A percentile compares a stretch with the other conserved stretches of the same genome.
phyloP scores from a whole-genome alignment of 2,113 vertebrate species.

The Takifugu flavidus region DNA sequence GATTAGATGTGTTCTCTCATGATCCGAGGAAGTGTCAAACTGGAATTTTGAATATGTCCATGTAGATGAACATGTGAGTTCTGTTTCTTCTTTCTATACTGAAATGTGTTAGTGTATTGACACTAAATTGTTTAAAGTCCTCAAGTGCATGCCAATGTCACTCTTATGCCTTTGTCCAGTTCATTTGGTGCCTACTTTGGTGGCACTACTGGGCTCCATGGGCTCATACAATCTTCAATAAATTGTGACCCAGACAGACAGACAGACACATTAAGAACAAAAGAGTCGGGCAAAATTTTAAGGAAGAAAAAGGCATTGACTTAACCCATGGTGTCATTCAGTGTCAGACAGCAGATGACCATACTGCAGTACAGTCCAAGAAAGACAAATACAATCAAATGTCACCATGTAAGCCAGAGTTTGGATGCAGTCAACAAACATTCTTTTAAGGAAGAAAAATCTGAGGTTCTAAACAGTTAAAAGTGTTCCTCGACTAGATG shows the following conservation, averaged over 20 bases:
- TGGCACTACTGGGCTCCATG: too few relatives aligned
- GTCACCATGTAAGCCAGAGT: slow-evolving; percentile 37
- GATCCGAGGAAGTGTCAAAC: too few relatives aligned
- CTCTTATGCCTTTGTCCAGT: too few relatives aligned
- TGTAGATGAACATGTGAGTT: too few relatives aligned
- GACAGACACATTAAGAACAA: not conserved
- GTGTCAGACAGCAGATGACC: slow-evolving; percentile 48
- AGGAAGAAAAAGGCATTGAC: not conserved
- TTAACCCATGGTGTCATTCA: slow-evolving; percentile 16
- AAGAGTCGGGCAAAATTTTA: not conserved
- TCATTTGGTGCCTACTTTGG: too few relatives aligned
- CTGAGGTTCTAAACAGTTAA: not conserved
- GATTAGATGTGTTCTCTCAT: too few relatives aligned
- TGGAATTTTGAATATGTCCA: too few relatives aligned
- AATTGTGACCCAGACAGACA: slow-evolving; percentile 24
- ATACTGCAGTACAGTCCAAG: slow-evolving; percentile 23
- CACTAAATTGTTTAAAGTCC: too few relatives aligned
- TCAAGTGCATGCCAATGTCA: too few relatives aligned
- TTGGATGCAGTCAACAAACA: slow-evolving; percentile 30
- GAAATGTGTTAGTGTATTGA: too few relatives aligned
- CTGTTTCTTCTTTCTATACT: too few relatives aligned
- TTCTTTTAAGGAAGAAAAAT: slow-evolving; percentile 18
- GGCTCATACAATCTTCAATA: slow-evolving; percentile 5
- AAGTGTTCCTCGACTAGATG: not conserved
- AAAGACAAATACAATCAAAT: slow-evolving; percentile 58